A percentile compares a stretch with the other conserved stretches of the same genome.
Conservation (phyloP, 2,113 vertebrate genomes). For the Xerus inauris region DNA sequence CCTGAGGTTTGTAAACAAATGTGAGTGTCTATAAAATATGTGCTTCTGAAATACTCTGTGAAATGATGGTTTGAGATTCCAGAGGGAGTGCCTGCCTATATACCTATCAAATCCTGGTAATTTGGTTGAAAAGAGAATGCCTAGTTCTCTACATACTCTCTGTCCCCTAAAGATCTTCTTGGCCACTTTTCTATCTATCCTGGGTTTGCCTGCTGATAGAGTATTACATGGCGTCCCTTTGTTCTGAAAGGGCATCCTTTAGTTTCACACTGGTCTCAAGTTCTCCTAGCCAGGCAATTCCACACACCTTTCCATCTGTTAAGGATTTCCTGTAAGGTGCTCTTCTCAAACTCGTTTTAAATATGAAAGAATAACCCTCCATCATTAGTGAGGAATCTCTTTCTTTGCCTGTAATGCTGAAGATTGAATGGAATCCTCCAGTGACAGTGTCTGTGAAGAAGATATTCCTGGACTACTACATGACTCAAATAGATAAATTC, state of each 20-base stretch:
- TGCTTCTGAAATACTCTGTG: slow-evolving; percentile 69
- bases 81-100: slow-evolving; percentile 51
- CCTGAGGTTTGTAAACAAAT: slow-evolving; percentile 65
- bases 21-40: slow-evolving; percentile 34
- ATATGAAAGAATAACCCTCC: not conserved
- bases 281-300: slow-evolving; percentile 67
- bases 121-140: slow-evolving; percentile 53
- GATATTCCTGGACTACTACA: slow-evolving; percentile 18
- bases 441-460: slow-evolving; percentile 42
- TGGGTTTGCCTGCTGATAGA: slow-evolving; percentile 57
- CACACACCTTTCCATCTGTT: slow-evolving; percentile 75
- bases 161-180: slow-evolving; percentile 74
- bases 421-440: slow-evolving; percentile 58
- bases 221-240: slow-evolving; percentile 65
- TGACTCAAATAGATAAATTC: slow-evolving; percentile 58
- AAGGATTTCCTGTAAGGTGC: not conserved
- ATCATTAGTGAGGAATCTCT: slow-evolving; percentile 4
- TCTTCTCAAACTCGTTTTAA: slow-evolving; percentile 30
- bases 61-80: slow-evolving; percentile 68
- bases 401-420: slow-evolving; percentile 45
- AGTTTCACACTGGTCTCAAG: slow-evolving; percentile 75
- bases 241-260: slow-evolving; percentile 82
- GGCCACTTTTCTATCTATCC: slow-evolving; percentile 65
- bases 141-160: slow-evolving; percentile 67
- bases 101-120: slow-evolving; percentile 48